Evolutionary conservation across 1,140 invertebrate genomes (phyloP), one percentile per base, ranked within the genome.

Genomic region (Zaprionus nigranus): DNA sequence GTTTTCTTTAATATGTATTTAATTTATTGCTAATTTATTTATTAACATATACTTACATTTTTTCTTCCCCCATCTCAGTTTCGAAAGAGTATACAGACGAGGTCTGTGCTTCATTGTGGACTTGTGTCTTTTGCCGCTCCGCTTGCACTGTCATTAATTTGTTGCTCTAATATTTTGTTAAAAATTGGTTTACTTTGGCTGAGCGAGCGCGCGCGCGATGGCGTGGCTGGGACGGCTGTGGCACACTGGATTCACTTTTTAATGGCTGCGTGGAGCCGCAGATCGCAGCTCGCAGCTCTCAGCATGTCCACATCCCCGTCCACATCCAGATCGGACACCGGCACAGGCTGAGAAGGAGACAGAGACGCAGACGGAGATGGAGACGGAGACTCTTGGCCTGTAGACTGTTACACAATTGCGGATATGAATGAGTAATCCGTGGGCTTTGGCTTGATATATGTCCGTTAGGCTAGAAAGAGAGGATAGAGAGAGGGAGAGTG

Each of bases 341-440:
- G 17, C 12, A n/a, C 3, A 9, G 12, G 13, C 51, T 43, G 40
- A 13, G n/a, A 43, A 12, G 61, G 12, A 36, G 20, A 38, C 49
- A 56, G 61, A 30, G 30, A 34, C 9, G 9, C 9, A 36, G 46
- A 49, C 5, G 20, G 2, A 46, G 20, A 20, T 1, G 20, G 20
- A 20, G 61, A 28, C 9, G 28, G 20, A 34, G 61, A 22, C 26
- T 56, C 53, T 20, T 36, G 13, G 38, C 2, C 54, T 12, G 13
- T 5, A 36, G 60, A 28, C 61, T 65, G 78, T 88, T 88, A 79
- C 85, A 90, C 85, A 90, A 88, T 88, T 85, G 85, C 85, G 85
- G 85, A 90, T 90, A 85, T 90, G 85, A 90, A 85, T 90, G 85
- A 90, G 82, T 90, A 90, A 90, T 90, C 86, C 85, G 85, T 90